Conservation (phyloP, 2,888 invertebrate genomes). For the Thymelicus acteon region DNA sequence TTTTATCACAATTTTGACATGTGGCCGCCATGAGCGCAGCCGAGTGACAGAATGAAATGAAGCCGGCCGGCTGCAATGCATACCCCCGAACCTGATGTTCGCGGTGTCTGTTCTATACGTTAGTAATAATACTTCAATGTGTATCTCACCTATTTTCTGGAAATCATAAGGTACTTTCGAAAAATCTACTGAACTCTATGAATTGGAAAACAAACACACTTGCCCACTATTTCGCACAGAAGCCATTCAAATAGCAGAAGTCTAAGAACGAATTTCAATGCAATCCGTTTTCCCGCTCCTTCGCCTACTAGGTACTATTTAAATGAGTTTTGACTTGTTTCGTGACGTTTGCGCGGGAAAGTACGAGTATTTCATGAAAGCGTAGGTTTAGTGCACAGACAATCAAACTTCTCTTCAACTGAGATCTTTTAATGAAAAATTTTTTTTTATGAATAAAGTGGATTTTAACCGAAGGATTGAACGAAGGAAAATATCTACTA, state of each 20-base stretch:
- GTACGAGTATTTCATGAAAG: conserved; percentile 29
- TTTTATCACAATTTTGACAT: no score
- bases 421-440: neutral
- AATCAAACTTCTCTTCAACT: conserved; percentile 21
- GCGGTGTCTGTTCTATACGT: no score
- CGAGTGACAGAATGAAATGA: no score
- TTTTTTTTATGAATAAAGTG: neutral
- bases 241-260: conserved; percentile 23
- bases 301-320: conserved; percentile 28
- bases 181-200: conserved; percentile 7
- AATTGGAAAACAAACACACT: neutral
- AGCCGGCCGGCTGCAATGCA: no score
- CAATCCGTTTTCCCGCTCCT: conserved; percentile 12
- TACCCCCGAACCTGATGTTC: no score
- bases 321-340: conserved; percentile 31
- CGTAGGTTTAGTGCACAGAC: conserved; percentile 30
- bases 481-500: no score
- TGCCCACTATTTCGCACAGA: neutral
- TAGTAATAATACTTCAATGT: no score
- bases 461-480: neutral
- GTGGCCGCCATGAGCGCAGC: no score
- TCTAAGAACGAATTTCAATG: conserved; percentile 35
- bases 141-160: no score
- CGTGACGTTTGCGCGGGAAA: conserved; percentile 12
- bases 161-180: no score